These are phyloP conservation scores for Nothura maculosa DNA, from an alignment of 2,797 vertebrate species.

Conservation along the genomic window DNA sequence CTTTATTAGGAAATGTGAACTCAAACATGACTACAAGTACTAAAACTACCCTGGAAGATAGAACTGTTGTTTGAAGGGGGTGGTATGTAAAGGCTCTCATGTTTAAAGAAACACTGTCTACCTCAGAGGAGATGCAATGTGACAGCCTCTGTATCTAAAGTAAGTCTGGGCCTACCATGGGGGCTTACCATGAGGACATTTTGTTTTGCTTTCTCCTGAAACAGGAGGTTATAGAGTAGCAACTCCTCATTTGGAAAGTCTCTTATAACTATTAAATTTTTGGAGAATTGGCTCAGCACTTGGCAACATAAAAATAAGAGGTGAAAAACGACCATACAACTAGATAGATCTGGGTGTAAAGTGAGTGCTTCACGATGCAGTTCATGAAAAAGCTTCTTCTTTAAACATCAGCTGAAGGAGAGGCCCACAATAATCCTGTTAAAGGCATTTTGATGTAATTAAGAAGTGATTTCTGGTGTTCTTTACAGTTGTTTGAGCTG, in stretches of 20 bases:
- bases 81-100: not conserved
- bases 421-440: not conserved
- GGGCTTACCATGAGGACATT: not conserved
- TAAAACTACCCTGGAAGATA: not conserved
- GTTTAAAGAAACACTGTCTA: not conserved
- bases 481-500: slow-evolving; percentile 83
- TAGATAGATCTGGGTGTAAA: not conserved
- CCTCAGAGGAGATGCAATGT: not conserved
- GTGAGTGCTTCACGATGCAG: not conserved
- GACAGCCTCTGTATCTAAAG: not conserved
- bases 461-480: not conserved
- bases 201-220: not conserved
- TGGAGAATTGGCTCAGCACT: not conserved
- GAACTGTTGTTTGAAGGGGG: not conserved
- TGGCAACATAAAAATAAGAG: not conserved
- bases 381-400: not conserved
- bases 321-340: not conserved
- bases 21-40: not conserved
- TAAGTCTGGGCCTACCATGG: not conserved
- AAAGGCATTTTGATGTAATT: not conserved
- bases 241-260: not conserved
- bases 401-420: not conserved
- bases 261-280: not conserved
- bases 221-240: not conserved
- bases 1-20: not conserved